These are phyloP conservation scores for Drosophila ananassae DNA, from an alignment of 1,140 invertebrate genomes.

Conservation along the genomic window DNA sequence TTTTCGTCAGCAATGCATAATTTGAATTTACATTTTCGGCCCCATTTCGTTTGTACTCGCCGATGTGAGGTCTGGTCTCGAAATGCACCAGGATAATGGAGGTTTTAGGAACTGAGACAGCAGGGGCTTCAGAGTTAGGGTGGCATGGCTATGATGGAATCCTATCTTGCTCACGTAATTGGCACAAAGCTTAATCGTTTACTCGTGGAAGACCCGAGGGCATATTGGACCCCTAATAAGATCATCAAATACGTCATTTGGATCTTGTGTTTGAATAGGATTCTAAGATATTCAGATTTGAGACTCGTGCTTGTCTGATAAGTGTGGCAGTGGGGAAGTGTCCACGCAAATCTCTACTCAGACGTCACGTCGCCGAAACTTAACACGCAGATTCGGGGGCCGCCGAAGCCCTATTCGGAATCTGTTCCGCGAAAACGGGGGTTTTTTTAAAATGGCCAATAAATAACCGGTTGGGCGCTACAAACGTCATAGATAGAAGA, in stretches of 20 bases:
- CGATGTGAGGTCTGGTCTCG: background rate
- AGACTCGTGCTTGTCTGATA: background rate
- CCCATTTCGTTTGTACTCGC: conserved; percentile 11
- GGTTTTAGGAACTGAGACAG: background rate
- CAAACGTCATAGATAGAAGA: conserved; percentile 43
- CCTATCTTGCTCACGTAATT: no score
- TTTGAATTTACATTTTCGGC: conserved; percentile 49
- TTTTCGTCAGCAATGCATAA: conserved; percentile 54
- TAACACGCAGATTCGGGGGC: conserved; percentile 1
- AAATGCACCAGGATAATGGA: conserved; percentile 3
- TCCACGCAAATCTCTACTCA: conserved; percentile 1
- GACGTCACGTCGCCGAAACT: background rate
- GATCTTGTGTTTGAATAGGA: background rate
- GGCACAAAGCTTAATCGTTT: no score
- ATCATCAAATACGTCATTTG: background rate
- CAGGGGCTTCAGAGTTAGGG: background rate
- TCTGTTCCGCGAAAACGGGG: conserved; percentile 49
- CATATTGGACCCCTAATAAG: no score
- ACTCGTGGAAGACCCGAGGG: no score
- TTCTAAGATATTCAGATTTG: background rate
- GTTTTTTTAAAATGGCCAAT: conserved; percentile 41
- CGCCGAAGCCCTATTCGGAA: conserved; percentile 9
- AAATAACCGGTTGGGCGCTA: conserved; percentile 40
- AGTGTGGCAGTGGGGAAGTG: background rate
- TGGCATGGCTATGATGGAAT: no score